Evolutionary conservation across 1,140 invertebrate species (phyloP), one percentile per base, ranked within the genome.

Genomic region (Zaprionus davidi): DNA sequence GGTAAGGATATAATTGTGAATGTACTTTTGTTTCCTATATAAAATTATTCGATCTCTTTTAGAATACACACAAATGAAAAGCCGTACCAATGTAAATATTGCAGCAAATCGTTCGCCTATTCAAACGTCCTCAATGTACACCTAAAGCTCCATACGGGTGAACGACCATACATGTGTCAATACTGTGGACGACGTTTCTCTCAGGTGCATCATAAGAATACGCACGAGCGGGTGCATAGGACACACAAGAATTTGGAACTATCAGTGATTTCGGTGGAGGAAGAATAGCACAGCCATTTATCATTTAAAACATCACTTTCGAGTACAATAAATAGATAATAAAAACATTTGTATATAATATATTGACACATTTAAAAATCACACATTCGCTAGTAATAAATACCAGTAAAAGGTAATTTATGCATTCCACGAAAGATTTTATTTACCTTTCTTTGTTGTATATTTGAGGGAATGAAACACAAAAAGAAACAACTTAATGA

Each of bases 1-100:
- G 94, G 94, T 93, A 83, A 57, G 36, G 3, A 41, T 2, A 2
- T 17, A 4, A 17, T 0, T 46, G n/a, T 17, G 1, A 46, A 9
- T 56, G 22, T 17, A 41, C 22, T 22, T 36, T 24, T 31, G 2
- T 9, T 31, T 12, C 41, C 6, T 2, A 13, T 13, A 9, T 5
- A 41, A 41, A 12, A 56, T 6, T 5, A 22, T 20, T 22, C 20
- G 51, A 1, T 9, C 24, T 53, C 71, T 12, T 34, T 34, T 31
- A 92, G 91, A 20, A 92, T 92, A 20, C 91, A 92, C 55, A 92
- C 91, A 20, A 90, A 92, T 2, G 91, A 92, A 73, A 44, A 83
- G 2, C 91, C 91, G 0, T 92, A 91, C 56, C 85, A 88, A 46
- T 92, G 91, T 34, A 70, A 66, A 3, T 71, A 73, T n/a, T 92